Percentiles rank a stretch among this genome's conserved stretches.
Conservation (phyloP, 2,888 invertebrate genomes). For the Mactromeris polynyma region DNA sequence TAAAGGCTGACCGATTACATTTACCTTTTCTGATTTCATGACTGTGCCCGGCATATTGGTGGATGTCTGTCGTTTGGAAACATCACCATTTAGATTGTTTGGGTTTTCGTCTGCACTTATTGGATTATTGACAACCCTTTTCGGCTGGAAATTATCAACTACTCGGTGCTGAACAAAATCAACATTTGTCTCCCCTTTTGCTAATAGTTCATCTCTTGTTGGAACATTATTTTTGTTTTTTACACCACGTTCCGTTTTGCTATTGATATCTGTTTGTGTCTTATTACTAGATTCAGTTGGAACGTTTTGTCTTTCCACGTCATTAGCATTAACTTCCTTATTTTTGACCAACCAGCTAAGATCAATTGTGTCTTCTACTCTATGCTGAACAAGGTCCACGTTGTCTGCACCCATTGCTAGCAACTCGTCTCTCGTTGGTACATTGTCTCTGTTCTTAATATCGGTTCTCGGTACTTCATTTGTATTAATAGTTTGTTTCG, state of each 20-base stretch:
- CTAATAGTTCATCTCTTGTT: neutral
- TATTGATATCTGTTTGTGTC: neutral
- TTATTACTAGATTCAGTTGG: neutral
- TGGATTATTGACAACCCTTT: neutral
- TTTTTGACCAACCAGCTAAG: neutral
- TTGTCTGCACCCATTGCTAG: neutral
- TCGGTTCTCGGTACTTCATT: neutral
- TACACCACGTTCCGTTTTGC: neutral
- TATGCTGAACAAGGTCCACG: conserved; percentile 7
- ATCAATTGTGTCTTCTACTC: neutral
- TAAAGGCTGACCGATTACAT: no score
- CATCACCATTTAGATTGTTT: no score
- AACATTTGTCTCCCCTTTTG: neutral
- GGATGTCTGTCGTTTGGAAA: no score
- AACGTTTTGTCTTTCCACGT: neutral
- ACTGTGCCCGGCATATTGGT: no score
- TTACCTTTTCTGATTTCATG: no score
- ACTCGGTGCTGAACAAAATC: neutral
- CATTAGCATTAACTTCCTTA: neutral
- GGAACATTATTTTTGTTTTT: conserved; percentile 23
- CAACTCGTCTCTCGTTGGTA: conserved; percentile 26
- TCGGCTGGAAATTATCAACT: neutral
- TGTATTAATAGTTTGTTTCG: neutral
- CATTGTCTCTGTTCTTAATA: conserved; percentile 24
- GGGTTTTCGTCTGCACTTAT: neutral